These are phyloP conservation scores for Myotis findleyi DNA, from an alignment of 2,797 vertebrate species.

Conservation along the genomic window DNA sequence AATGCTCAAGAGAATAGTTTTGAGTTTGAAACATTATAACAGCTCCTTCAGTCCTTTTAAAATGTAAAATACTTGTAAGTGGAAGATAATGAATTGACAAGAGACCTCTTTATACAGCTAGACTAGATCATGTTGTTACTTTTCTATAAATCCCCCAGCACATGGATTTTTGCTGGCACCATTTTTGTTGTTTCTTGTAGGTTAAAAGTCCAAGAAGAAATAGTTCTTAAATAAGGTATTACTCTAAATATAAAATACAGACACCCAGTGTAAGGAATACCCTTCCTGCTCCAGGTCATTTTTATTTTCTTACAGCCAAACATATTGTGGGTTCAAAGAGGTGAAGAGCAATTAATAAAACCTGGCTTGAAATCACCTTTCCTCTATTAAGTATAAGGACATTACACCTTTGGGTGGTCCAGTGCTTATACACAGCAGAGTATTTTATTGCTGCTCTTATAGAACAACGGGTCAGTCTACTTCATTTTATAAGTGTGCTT, in stretches of 20 bases:
- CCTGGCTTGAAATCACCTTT: not conserved
- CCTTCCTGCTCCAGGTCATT: not conserved
- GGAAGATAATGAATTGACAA: slow-evolving; percentile 51
- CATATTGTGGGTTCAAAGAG: slow-evolving; percentile 40
- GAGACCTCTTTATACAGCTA: slow-evolving; percentile 25
- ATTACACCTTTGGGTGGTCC: not conserved
- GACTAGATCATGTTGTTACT: not conserved
- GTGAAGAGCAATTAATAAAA: not conserved
- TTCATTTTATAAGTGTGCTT: not conserved
- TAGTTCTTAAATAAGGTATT: slow-evolving; percentile 42
- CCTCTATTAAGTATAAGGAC: not conserved
- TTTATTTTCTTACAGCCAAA: slow-evolving; percentile 28
- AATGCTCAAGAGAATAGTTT: slow-evolving; percentile 52
- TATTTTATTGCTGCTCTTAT: not conserved
- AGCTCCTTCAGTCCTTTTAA: slow-evolving; percentile 53
- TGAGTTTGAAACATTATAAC: slow-evolving; percentile 51
- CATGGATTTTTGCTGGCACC: not conserved
- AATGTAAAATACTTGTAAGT: slow-evolving; percentile 60
- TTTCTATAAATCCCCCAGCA: not conserved
- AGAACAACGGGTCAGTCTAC: not conserved
- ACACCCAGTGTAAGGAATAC: not conserved
- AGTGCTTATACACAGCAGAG: not conserved
- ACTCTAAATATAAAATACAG: not conserved
- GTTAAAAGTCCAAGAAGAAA: slow-evolving; percentile 31
- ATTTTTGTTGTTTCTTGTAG: slow-evolving; percentile 29